Conservation (phyloP, 2,113 vertebrate genomes). For the Microcebus lehilahytsara region DNA sequence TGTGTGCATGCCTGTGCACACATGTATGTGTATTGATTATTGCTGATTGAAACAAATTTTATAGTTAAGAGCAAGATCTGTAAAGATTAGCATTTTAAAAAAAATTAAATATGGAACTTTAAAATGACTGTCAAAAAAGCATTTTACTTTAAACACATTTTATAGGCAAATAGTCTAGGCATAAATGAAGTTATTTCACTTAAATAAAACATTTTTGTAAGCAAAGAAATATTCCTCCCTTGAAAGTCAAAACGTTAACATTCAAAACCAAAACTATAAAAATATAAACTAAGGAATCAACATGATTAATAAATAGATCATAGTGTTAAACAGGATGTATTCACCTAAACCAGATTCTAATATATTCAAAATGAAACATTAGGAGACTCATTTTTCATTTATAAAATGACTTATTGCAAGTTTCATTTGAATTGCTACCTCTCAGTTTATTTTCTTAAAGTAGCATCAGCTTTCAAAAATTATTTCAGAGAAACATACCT, state of each 20-base stretch:
- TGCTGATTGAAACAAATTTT: not conserved
- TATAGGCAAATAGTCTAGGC: not conserved
- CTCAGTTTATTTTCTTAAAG: not conserved
- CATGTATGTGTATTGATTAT: not conserved
- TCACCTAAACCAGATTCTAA: not conserved
- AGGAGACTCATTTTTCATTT: not conserved
- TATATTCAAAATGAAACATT: conserved; percentile 35
- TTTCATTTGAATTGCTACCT: not conserved
- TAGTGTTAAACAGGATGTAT: not conserved
- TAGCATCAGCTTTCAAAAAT: not conserved
- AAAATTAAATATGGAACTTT: not conserved
- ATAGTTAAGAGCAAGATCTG: not conserved
- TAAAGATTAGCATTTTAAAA: not conserved
- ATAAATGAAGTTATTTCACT: conserved; percentile 9
- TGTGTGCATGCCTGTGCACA: too few species aligned
- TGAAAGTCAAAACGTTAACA: conserved; percentile 28
- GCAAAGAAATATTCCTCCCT: not conserved
- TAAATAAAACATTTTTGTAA: not conserved
- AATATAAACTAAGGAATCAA: not conserved
- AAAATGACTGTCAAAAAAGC: not conserved
- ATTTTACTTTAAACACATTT: conserved; percentile 10
- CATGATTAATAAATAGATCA: not conserved
- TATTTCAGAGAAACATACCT: not conserved
- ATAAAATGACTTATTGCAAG: not conserved
- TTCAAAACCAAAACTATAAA: not conserved